Evolutionary conservation across 2,797 vertebrate genomes (phyloP).

Genomic region (Urocyon cinereoargenteus): DNA sequence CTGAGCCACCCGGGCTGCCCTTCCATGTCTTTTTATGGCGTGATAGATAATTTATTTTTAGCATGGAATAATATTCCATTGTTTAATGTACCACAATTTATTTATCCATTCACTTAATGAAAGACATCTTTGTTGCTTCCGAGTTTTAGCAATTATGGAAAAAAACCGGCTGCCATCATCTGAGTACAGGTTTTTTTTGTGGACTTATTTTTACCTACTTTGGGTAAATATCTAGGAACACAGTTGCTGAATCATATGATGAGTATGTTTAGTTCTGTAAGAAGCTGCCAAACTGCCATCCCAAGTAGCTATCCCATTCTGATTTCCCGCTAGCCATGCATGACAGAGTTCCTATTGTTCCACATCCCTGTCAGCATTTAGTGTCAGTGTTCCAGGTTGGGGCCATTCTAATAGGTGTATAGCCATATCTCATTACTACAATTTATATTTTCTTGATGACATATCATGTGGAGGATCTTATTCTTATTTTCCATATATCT

Average conservation of each 20-base stretch:
- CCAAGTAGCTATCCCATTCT: background rate
- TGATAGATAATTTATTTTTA: background rate
- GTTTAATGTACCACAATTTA: background rate
- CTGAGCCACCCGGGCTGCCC: too few species aligned
- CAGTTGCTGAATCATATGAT: background rate
- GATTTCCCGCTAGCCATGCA: background rate
- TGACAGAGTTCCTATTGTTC: background rate
- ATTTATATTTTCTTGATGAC: background rate
- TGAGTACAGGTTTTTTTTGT: background rate
- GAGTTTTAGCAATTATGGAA: background rate
- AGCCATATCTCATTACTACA: background rate
- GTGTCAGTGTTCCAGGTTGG: background rate
- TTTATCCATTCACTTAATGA: background rate
- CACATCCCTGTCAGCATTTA: background rate
- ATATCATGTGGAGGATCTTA: background rate
- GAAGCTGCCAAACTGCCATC: background rate
- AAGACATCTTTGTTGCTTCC: background rate
- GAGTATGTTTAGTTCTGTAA: background rate
- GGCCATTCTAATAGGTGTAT: background rate
- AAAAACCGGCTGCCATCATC: background rate
- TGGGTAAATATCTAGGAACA: background rate
- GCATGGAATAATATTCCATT: background rate
- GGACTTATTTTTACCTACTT: background rate
- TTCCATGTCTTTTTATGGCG: background rate
- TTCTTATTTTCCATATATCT: background rate